Conservation (phyloP, 2,113 vertebrate genomes). For the Zootoca vivipara region DNA sequence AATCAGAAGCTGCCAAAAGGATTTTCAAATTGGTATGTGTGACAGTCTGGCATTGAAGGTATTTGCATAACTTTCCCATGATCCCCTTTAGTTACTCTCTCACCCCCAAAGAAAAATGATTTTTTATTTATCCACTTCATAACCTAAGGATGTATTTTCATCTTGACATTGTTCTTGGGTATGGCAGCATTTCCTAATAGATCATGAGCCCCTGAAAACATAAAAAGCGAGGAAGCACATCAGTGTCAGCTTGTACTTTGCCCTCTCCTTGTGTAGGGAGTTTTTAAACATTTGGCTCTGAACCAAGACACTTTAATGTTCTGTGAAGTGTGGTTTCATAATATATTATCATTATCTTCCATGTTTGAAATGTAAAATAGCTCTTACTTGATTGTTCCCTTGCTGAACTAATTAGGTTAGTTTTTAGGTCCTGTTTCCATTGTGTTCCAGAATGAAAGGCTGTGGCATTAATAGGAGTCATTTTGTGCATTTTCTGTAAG, state of each 20-base stretch:
- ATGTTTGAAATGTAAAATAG: conserved; percentile 21
- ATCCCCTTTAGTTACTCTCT: conserved; percentile 16
- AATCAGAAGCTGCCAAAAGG: conserved; percentile 41
- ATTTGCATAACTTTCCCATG: conserved; percentile 33
- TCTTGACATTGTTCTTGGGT: conserved; percentile 6
- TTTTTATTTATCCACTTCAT: conserved; percentile 19
- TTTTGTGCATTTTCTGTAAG: background rate
- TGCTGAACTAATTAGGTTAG: background rate
- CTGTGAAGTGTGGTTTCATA: background rate
- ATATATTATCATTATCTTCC: background rate
- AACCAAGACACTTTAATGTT: conserved; percentile 17
- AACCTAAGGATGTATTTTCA: conserved; percentile 29
- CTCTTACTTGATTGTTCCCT: background rate
- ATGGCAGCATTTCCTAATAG: conserved; percentile 28
- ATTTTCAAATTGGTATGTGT: conserved; percentile 39
- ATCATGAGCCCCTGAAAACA: conserved; percentile 1
- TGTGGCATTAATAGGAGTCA: background rate
- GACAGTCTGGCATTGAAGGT: conserved; percentile 18
- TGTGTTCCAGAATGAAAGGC: background rate
- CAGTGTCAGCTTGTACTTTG: background rate
- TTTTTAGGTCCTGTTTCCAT: background rate
- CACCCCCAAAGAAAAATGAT: conserved; percentile 14
- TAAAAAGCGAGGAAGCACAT: conserved; percentile 19
- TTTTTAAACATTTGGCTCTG: conserved; percentile 36
- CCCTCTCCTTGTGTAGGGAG: background rate